Base-by-base conservation (phyloP, 2,888 invertebrate genomes). In the Meiosimyza platycephala region DNA sequence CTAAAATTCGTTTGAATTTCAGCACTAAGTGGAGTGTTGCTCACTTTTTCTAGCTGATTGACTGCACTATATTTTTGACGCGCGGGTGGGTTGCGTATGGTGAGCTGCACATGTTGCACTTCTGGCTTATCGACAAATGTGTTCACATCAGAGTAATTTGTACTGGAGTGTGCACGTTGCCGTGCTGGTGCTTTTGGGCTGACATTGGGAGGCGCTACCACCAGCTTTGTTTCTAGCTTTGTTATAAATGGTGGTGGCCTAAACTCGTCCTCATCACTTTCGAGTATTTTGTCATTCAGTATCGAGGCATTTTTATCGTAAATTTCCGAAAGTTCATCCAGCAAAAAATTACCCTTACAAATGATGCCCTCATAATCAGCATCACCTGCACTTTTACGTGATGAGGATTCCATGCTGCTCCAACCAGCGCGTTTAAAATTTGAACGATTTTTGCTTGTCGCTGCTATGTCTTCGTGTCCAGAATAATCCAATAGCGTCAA, bases 291-390 rank as follows among this genome's bases (percentile, higher is more conserved):
- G 68, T 90, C 90, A 55, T 89, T 90, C 79, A 91, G 81, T 78
- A 90, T 90, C 16, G 90, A 90, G 6, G 90, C 85, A 77, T 89
- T 90, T 59, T 88, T 88, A 77, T 90, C 90, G 80, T 89, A 90
- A 79, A 90, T 88, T 47, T 88, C 88, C 57, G 86, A 87, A 1
- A 86, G 80, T 75, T 89, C 89, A 76, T 89, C 90, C 73, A 90
- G 77, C 69, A 87, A 71, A 70, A 84, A 87, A 78, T 86, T 86
- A 6, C 83, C 84, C 71, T 80, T 84, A 71, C 85, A 84, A 9
- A 85, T 80, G 50, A 84, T 73, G 51, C 78, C 76, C 71, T 86
- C 84, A 75, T 83, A 85, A 67, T 85, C 83, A 6, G 74, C 72
- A 13, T 75, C 64, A 54, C 73, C 62, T 69, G 66, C 6, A 57